Percentiles rank a stretch among this genome's conserved stretches.
Evolutionary conservation across 2,113 vertebrate species (phyloP).

Genomic region (Solea senegalensis): DNA sequence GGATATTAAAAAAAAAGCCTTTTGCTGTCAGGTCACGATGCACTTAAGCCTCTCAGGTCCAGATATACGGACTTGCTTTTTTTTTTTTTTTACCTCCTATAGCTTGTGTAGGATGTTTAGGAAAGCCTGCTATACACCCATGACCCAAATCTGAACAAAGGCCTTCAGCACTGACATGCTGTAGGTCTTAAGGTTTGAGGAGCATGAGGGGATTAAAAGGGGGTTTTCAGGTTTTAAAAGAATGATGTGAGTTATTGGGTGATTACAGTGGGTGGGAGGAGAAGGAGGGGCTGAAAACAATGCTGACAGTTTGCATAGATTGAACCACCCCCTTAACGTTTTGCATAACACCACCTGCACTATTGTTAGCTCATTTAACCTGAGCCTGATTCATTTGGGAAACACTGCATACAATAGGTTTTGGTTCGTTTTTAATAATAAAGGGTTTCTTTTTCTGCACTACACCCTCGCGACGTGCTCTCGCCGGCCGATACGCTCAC

Average conservation of each 20-base stretch:
- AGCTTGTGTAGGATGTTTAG: conserved; percentile 26
- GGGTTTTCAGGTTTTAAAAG: conserved; percentile 70
- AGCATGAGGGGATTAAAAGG: conserved; percentile 63
- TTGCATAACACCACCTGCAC: conserved; percentile 66
- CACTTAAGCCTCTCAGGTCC: conserved; percentile 6
- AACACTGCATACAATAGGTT: conserved; percentile 11
- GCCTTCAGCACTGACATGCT: conserved; percentile 51
- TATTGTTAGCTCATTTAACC: conserved; percentile 62
- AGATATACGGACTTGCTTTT: conserved; percentile 2
- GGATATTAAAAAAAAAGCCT: background rate
- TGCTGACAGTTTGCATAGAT: conserved; percentile 76
- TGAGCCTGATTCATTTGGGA: conserved; percentile 12
- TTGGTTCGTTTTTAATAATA: conserved; percentile 36
- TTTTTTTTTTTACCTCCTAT: conserved; percentile 9
- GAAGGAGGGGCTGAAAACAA: conserved; percentile 67
- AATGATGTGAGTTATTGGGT: conserved; percentile 79
- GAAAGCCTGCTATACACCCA: conserved; percentile 41
- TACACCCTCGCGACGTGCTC: conserved; percentile 1
- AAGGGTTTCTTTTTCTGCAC: background rate
- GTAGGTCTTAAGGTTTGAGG: conserved; percentile 66
- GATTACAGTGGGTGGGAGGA: conserved; percentile 68
- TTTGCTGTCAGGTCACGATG: conserved; percentile 2
- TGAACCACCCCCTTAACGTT: conserved; percentile 38
- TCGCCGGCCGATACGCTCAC: background rate
- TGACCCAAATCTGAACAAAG: conserved; percentile 81